Evolutionary conservation across 2,797 vertebrate species (phyloP).

Genomic region (Darevskia nairensis): DNA sequence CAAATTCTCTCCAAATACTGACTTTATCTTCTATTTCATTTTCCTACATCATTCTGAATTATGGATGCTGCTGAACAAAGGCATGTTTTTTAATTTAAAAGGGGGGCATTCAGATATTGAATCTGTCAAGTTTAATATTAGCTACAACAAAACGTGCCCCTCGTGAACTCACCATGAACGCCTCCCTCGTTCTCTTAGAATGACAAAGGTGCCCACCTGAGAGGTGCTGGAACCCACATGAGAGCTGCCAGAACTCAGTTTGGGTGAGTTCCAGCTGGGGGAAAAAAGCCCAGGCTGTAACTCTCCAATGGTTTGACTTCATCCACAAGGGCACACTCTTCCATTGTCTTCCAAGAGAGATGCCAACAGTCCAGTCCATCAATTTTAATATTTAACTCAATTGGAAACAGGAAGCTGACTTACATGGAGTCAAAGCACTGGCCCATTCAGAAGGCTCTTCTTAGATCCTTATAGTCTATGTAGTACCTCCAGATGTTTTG

Average conservation of each 20-base stretch:
- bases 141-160: too few relatives aligned
- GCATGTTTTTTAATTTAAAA: neutral
- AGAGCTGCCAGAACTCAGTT: too few relatives aligned
- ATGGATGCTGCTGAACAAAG: neutral
- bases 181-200: too few relatives aligned
- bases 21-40: neutral
- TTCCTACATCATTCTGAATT: neutral
- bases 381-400: neutral
- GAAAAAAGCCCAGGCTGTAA: too few relatives aligned
- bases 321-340: too few relatives aligned
- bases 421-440: neutral
- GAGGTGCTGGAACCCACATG: too few relatives aligned
- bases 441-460: neutral
- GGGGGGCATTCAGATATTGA: neutral
- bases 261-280: too few relatives aligned
- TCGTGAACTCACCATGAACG: too few relatives aligned
- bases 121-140: neutral
- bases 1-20: neutral
- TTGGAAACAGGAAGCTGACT: neutral
- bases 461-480: neutral
- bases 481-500: too few relatives aligned
- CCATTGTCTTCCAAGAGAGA: too few relatives aligned
- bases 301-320: too few relatives aligned
- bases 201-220: too few relatives aligned
- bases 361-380: neutral